Base-by-base conservation (phyloP, 2,113 vertebrate genomes). In the Daboia siamensis region DNA sequence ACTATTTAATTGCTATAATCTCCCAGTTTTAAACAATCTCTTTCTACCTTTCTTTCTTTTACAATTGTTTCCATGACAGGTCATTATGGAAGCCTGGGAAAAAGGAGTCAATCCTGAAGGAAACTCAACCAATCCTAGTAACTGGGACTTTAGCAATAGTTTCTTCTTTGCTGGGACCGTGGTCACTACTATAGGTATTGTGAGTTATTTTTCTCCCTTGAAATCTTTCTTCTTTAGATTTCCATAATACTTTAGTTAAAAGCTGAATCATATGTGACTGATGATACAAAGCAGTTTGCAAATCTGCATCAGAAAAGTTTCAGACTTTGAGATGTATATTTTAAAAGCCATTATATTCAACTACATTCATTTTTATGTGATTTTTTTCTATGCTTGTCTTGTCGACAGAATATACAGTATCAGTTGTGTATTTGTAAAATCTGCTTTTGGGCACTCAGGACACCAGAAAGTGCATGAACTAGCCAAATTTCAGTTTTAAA, bases 71-170 rank as follows among this genome's bases (percentile, higher is more conserved):
- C 91, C 0, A 1, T 56, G 89, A 93, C 95, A 99, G 98, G 98
- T 99, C 94, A 99, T 99, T 94, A 96, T 99, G 96, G 98, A 98
- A 94, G 98, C 98, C 91, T 98, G 98, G 98, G 98, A 98, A 95
- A 99, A 98, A 86, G 98, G 98, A 0, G 98, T 99, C 91, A 98
- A 98, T 94, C 99, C 98, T n/a, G 98, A 98, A 84, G 98, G 98
- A 91, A 99, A 99, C 93, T 98, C 98, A 51, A 98, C 98, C 0
- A 99, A 98, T 97, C 98, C 98, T 93, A 98, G 98, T 96, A 99
- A 99, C 97, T 99, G 99, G 99, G 98, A 99, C 95, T 99, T 99
- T 64, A 97, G 98, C 95, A 99, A 98, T 96, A 99, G 98, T 57
- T 99, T 99, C 96, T 99, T 99, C 95, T 99, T 99, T 93, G 98